Conservation (phyloP, 2,797 vertebrate genomes). For the Bufotes viridis region DNA sequence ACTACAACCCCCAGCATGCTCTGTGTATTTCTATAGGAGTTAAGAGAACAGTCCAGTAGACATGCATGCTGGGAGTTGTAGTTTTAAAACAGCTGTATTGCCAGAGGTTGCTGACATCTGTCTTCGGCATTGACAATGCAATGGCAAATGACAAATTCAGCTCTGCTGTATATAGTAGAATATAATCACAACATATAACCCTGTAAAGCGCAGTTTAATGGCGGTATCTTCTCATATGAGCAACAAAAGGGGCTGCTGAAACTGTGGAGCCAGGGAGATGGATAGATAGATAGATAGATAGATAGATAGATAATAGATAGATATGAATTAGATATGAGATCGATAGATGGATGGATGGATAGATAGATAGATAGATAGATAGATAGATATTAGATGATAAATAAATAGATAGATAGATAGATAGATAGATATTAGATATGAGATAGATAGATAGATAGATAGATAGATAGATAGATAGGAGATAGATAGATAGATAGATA, state of each 20-base stretch:
- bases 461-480: neutral
- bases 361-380: neutral
- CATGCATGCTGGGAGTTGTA: no score
- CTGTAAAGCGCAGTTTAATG: neutral
- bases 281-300: neutral
- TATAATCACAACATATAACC: neutral
- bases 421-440: constrained; percentile 8
- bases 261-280: neutral
- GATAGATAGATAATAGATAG: neutral
- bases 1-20: no score
- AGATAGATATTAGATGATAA: no score
- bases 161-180: neutral
- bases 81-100: no score
- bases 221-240: neutral
- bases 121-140: neutral
- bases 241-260: neutral
- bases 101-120: no score
- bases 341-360: neutral
- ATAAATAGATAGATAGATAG: neutral
- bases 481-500: constrained; percentile 9
- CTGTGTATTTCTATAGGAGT: no score
- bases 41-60: no score
- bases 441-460: constrained; percentile 11
- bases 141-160: neutral
- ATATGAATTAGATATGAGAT: neutral